Percentiles rank a stretch among this genome's conserved stretches.
Conservation (phyloP, 2,113 vertebrate species). For the Psilopsiagon aymara region DNA sequence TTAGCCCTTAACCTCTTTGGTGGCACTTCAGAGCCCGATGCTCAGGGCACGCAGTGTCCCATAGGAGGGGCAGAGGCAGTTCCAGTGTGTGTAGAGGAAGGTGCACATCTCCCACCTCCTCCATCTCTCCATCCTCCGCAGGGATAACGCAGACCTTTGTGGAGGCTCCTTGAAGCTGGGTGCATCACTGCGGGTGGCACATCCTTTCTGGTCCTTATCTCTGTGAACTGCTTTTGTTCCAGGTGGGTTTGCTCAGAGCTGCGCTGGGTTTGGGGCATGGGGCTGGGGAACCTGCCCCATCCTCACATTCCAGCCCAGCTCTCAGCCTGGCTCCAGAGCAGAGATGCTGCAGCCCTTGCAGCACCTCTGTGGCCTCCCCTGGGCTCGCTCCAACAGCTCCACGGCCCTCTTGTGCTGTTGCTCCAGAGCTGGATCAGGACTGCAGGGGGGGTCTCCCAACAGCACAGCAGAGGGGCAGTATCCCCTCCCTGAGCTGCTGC, state of each 20-base stretch:
- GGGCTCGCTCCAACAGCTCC: background rate
- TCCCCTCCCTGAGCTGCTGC: background rate
- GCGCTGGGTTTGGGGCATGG: background rate
- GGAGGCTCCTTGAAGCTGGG: background rate
- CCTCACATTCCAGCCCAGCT: background rate
- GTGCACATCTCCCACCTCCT: background rate
- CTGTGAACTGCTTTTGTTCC: background rate
- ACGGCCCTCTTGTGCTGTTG: too few species aligned
- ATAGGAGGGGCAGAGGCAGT: background rate
- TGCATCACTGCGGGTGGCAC: background rate
- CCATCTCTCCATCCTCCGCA: background rate
- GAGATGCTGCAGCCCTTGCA: background rate
- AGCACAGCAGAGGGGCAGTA: too few species aligned
- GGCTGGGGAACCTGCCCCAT: background rate
- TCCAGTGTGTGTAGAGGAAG: background rate
- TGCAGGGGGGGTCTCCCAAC: too few species aligned
- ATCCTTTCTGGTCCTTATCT: background rate
- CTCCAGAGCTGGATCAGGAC: too few species aligned
- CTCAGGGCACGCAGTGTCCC: fast-evolving
- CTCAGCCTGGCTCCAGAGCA: background rate
- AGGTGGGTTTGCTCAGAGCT: background rate
- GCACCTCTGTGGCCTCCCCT: too few species aligned
- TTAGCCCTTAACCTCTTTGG: background rate
- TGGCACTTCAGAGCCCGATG: background rate
- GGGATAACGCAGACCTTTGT: background rate